Evolutionary conservation across 2,888 invertebrate genomes (phyloP).

Genomic region (Nephrocerus scutellatus): DNA sequence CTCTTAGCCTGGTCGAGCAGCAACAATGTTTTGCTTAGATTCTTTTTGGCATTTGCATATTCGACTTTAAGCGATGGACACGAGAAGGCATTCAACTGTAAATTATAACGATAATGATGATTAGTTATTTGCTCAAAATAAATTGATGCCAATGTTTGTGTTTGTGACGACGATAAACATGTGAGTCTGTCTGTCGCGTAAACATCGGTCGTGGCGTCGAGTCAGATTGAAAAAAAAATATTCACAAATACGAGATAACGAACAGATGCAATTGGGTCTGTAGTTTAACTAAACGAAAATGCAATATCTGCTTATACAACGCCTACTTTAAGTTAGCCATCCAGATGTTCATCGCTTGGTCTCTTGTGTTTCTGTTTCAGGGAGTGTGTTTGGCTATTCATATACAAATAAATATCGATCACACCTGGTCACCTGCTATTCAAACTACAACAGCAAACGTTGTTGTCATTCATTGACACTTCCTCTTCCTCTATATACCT

Average conservation of each 20-base stretch:
- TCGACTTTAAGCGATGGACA: conserved; percentile 36
- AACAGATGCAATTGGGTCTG: not conserved
- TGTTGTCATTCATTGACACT: no score
- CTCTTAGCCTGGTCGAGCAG: conserved; percentile 37
- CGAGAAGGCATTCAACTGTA: conserved; percentile 44
- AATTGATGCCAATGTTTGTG: conserved; percentile 4
- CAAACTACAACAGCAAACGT: no score
- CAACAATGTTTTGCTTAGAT: conserved; percentile 33
- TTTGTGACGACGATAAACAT: conserved; percentile 12
- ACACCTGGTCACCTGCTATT: no score
- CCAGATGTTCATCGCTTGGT: no score
- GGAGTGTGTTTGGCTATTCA: no score
- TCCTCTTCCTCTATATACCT: no score
- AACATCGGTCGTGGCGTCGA: conserved; percentile 1
- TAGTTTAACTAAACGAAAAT: no score
- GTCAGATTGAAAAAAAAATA: not conserved
- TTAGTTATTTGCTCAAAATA: not conserved
- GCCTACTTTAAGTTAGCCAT: no score
- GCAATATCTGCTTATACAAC: no score
- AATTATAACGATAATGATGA: conserved; percentile 13
- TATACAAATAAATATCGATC: no score
- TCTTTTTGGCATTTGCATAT: conserved; percentile 29
- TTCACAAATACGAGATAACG: not conserved
- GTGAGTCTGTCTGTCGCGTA: not conserved
- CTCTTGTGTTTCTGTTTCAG: no score